These are phyloP conservation scores for Mesoligia furuncula DNA, from an alignment of 2,888 invertebrate genomes.

Conservation along the genomic window DNA sequence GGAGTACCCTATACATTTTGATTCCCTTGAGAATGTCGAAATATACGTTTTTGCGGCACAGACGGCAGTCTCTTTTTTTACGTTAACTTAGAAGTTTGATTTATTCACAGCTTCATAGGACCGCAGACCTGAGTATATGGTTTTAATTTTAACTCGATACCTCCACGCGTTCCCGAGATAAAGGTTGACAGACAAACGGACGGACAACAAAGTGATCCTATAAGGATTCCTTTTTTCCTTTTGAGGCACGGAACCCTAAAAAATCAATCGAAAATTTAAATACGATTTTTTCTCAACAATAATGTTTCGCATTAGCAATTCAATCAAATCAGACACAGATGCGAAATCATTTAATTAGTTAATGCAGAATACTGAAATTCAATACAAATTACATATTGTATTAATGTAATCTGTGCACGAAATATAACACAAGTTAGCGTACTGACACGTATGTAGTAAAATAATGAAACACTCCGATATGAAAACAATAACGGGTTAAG, in stretches of 20 bases:
- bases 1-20: too few relatives aligned
- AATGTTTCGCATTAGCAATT: conserved; percentile 41
- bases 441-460: conserved; percentile 34
- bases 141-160: too few relatives aligned
- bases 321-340: conserved; percentile 38
- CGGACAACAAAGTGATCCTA: too few relatives aligned
- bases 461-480: conserved; percentile 49
- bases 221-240: too few relatives aligned
- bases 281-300: conserved; percentile 17
- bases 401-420: conserved; percentile 25
- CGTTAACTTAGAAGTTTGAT: too few relatives aligned
- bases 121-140: too few relatives aligned
- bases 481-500: conserved; percentile 71
- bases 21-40: too few relatives aligned
- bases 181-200: too few relatives aligned
- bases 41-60: too few relatives aligned
- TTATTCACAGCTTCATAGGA: too few relatives aligned
- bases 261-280: conserved; percentile 17
- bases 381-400: conserved; percentile 27
- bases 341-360: conserved; percentile 47
- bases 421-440: conserved; percentile 24
- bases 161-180: too few relatives aligned
- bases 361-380: conserved; percentile 34
- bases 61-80: too few relatives aligned
- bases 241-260: neutral